Conservation (phyloP, 2,113 vertebrate genomes). For the Micromys minutus region DNA sequence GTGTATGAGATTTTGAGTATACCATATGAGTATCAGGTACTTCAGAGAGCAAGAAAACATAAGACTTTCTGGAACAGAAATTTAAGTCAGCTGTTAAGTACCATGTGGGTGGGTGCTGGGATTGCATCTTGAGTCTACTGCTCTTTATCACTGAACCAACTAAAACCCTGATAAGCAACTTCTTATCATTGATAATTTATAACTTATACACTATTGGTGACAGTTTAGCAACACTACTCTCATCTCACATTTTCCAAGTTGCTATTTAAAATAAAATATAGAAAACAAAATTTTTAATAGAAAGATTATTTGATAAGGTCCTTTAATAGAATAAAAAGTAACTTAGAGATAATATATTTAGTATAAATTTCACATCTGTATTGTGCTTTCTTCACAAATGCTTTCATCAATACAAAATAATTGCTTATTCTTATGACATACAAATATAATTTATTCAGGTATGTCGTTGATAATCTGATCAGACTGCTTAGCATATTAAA, state of each 20-base stretch:
- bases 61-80: neutral
- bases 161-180: neutral
- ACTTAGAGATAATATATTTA: neutral
- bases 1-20: neutral
- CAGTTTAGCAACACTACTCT: neutral
- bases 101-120: neutral
- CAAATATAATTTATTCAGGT: neutral
- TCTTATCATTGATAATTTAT: neutral
- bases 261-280: neutral
- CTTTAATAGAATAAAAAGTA: neutral
- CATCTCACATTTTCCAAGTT: neutral
- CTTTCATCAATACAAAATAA: neutral
- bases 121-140: neutral
- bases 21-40: neutral
- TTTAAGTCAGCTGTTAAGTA: neutral
- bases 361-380: neutral
- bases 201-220: neutral
- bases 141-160: neutral
- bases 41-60: neutral
- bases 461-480: neutral
- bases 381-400: neutral
- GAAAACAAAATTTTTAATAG: neutral
- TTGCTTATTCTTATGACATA: neutral
- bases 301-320: neutral
- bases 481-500: neutral